A percentile compares a stretch with the other conserved stretches of the same genome.
Conservation (phyloP, 2,113 vertebrate genomes). For the Tychaedon coryphoeus region DNA sequence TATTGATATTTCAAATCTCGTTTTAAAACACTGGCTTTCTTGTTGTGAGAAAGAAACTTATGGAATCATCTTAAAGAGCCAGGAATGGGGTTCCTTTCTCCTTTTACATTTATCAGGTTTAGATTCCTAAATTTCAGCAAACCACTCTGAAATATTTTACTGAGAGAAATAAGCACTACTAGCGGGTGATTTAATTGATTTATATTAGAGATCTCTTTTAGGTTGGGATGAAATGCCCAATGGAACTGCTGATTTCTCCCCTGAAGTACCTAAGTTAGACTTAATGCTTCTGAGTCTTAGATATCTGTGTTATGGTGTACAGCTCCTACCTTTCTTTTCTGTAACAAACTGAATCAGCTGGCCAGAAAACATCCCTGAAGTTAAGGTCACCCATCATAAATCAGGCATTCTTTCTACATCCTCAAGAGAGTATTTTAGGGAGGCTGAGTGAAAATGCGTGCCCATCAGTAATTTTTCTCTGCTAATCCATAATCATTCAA, state of each 20-base stretch:
- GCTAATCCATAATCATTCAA: not conserved
- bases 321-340: not conserved
- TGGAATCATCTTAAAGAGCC: not conserved
- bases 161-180: not conserved
- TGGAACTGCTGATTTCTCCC: not conserved
- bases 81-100: not conserved
- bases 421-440: not conserved
- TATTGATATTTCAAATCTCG: not conserved
- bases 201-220: not conserved
- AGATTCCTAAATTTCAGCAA: not conserved
- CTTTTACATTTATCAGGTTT: not conserved
- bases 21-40: not conserved
- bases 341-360: not conserved
- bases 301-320: not conserved
- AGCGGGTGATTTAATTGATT: not conserved
- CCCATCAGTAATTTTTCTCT: not conserved
- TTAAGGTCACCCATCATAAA: not conserved
- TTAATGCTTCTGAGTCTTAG: not conserved
- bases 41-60: not conserved
- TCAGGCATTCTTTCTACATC: not conserved
- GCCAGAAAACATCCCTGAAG: not conserved
- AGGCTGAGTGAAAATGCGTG: not conserved
- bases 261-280: not conserved
- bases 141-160: not conserved
- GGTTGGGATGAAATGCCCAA: not conserved